These are phyloP conservation scores for Drosophila barbarae DNA, from an alignment of 2,888 invertebrate species.

Conservation along the genomic window DNA sequence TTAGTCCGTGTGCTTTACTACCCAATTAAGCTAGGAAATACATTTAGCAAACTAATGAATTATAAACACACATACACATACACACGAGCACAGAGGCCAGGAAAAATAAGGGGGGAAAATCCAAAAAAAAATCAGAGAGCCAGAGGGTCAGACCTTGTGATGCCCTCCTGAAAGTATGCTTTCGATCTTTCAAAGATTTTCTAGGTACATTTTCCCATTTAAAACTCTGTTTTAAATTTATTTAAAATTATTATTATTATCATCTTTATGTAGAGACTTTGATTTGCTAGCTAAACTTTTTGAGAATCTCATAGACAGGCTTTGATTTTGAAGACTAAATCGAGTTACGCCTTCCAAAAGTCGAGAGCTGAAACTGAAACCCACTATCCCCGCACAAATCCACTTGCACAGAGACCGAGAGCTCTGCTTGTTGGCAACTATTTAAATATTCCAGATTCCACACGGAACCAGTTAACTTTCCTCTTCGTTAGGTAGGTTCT, in stretches of 20 bases:
- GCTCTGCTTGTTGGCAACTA: conserved; percentile 20
- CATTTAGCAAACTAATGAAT: conserved; percentile 66
- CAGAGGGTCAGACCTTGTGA: background rate
- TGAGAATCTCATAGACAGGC: conserved; percentile 9
- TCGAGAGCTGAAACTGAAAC: background rate
- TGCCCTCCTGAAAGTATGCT: background rate
- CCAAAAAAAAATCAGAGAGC: background rate
- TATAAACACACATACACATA: conserved; percentile 52
- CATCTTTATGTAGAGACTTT: background rate
- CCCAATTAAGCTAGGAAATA: conserved; percentile 65
- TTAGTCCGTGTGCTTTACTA: conserved; percentile 48
- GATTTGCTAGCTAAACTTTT: background rate
- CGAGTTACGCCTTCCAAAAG: background rate
- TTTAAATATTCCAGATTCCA: conserved; percentile 34
- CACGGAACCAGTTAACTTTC: conserved; percentile 33
- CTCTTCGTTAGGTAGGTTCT: conserved; percentile 23
- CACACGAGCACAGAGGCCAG: background rate
- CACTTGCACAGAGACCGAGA: conserved; percentile 3
- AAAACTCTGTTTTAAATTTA: too few relatives aligned
- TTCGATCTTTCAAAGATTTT: background rate
- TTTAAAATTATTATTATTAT: too few relatives aligned
- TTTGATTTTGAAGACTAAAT: conserved; percentile 2
- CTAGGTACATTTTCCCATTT: background rate
- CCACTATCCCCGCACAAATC: conserved; percentile 1
- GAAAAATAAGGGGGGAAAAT: conserved; percentile 3